Evolutionary conservation across 2,113 vertebrate species (phyloP).

Genomic region (Panurus biarmicus): DNA sequence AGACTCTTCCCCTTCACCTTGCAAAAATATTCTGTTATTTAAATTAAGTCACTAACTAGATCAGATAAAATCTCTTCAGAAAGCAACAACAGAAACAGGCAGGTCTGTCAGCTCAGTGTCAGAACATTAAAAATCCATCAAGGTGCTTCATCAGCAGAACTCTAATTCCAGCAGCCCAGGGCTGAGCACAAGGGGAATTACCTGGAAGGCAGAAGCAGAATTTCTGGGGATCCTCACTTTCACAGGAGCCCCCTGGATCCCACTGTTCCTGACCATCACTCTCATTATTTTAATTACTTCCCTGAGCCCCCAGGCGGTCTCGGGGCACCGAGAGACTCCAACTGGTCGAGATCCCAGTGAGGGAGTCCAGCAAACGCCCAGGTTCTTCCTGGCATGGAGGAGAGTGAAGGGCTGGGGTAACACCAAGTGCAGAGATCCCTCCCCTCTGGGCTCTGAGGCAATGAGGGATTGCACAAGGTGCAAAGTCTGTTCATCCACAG

Average conservation of each 20-base stretch:
- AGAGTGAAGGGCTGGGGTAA: rapidly evolving
- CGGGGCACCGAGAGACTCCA: not conserved
- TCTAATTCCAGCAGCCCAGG: not conserved
- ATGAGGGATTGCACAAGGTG: rapidly evolving
- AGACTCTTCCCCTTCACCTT: not conserved
- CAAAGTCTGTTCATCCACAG: not conserved
- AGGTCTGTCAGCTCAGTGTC: not conserved
- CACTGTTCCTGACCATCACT: not conserved
- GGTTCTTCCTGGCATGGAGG: not conserved
- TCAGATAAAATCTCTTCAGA: not conserved
- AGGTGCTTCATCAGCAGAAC: not conserved
- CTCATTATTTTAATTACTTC: not conserved
- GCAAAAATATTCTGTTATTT: not conserved
- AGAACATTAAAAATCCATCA: not conserved
- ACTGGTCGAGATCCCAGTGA: rapidly evolving
- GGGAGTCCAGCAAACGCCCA: not conserved
- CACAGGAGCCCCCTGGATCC: not conserved
- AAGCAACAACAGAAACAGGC: not conserved
- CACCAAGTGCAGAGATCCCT: not conserved
- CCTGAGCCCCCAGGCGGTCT: rapidly evolving
- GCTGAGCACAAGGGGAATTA: not conserved
- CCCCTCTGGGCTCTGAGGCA: not conserved
- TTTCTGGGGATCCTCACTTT: not conserved
- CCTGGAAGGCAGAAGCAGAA: rapidly evolving
- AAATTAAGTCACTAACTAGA: not conserved